Evolutionary conservation across 2,113 vertebrate genomes (phyloP), one percentile per base, ranked within the genome.

Genomic region (Leptobrachium ailaonicum): DNA sequence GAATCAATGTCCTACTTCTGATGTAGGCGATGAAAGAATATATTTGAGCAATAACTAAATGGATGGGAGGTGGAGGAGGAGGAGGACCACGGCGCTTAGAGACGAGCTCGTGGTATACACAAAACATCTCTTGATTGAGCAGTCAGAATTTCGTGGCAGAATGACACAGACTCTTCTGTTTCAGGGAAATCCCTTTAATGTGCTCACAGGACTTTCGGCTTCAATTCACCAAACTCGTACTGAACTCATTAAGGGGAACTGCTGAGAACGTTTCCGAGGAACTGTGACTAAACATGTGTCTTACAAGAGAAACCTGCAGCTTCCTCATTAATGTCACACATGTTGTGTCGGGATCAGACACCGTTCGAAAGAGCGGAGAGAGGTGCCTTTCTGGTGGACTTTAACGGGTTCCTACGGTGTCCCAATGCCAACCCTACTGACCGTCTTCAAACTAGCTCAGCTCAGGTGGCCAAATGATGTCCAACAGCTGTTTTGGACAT

Each of bases 241-340:
- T 43, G 32, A 10, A 47, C 54, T 14, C 45, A 42, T n/a, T 80
- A 60, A 80, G 58, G 64, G 53, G 79, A 75, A 80, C 58, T 13
- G 40, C 4, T 13, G 20, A 14, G 47, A 42, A 2, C 10, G 47
- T 73, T 80, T 75, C 72, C 62, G 53, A 41, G 41, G 66, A 74
- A 73, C 6, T 68, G 50, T 80, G 79, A 80, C 63, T 80, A 71
- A 78, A 71, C 62, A 32, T 2, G 20, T 71, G 41, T 73, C 47
- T 73, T n/a, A 69, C 42, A 44, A 10, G 9, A 58, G 54, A 71
- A 45, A 5, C 68, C 68, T 14, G n/a, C 45, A 5, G 47, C 68
- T 71, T 71, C 44, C 68, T 20, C 44, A 47, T 71, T 50, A 71
- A 44, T 54, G 6, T 54, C 56, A 60, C 56, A 60, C 56, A 60